Conservation (phyloP, 2,113 vertebrate species). For the Pavo muticus region DNA sequence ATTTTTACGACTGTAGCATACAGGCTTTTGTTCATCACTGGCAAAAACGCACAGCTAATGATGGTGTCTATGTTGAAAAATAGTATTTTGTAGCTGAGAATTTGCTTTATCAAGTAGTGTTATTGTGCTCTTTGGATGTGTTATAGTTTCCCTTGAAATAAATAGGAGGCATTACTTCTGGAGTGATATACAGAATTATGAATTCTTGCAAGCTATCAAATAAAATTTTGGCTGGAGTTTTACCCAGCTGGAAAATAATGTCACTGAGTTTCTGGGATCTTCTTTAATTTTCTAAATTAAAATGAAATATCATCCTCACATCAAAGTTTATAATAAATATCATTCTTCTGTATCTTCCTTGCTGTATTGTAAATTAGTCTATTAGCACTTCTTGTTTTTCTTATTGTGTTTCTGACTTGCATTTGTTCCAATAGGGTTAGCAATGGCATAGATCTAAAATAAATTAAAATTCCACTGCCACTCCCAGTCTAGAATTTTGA, state of each 20-base stretch:
- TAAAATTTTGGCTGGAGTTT: not conserved
- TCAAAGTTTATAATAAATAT: not conserved
- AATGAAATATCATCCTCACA: not conserved
- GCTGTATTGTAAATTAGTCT: not conserved
- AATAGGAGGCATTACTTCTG: too few relatives aligned
- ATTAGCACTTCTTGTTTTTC: not conserved
- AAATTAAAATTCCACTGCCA: slow-evolving; percentile 37
- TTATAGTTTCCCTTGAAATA: too few relatives aligned
- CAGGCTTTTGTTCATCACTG: too few relatives aligned
- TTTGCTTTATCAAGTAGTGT: too few relatives aligned
- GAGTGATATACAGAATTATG: not conserved
- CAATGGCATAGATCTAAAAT: slow-evolving; percentile 1
- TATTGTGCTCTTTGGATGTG: too few relatives aligned
- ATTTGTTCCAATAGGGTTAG: not conserved
- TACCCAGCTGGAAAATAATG: not conserved
- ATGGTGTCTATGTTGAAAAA: too few relatives aligned
- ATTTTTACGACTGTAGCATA: too few relatives aligned
- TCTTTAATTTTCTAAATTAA: not conserved
- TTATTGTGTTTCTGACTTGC: slow-evolving; percentile 1
- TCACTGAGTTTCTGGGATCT: not conserved
- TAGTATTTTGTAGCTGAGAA: too few relatives aligned
- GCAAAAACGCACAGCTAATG: too few relatives aligned
- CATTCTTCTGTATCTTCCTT: not conserved
- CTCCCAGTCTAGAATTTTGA: slow-evolving; percentile 18
- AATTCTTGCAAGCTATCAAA: not conserved